Evolutionary conservation across 30 jellyfish, hydroid and myxozoan genomes (phyloP), one percentile per base, ranked within the genome.

Genomic region (Sanderia malayensis): DNA sequence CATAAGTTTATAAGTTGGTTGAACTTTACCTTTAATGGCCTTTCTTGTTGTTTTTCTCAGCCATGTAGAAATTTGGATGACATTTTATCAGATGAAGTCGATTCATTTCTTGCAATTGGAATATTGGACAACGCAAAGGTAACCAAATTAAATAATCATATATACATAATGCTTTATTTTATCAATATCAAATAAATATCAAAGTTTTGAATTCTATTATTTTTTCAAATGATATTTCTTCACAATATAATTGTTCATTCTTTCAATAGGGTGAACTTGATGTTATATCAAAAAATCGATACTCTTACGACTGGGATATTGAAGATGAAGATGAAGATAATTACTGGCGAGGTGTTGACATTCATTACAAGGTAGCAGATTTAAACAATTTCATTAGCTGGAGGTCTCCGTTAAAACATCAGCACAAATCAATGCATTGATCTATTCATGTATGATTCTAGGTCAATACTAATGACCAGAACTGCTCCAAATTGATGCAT

Each of bases 361-460:
- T 41, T 44, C 76, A 46, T 2, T 74, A 59, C 31, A 73, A 74
- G 86, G 86, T 74, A 18, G n/a, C n/a, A n/a, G n/a, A n/a, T n/a
- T n/a, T n/a, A n/a, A n/a, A n/a, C n/a, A n/a, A n/a, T n/a, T n/a
- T n/a, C n/a, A n/a, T 15, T 8, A 6, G 11, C 55, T 41, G 8
- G 55, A 8, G 15, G 8, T 41, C 15, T 41, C 15, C 55, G 8
- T 41, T 8, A 41, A 41, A 8, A 41, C 15, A 8, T 41, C 15
- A 8, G 8, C 55, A 41, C 11, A 41, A 41, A 41, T 6, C 11
- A 41, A 6, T 41, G 8, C 15, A 15, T 15, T 41, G 15, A 41
- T 41, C 15, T 15, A 6, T 41, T 41, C 55, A 6, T 41, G n/a
- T n/a, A n/a, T n/a, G n/a, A n/a, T n/a, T 37, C 52, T 4, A 49